A percentile compares a stretch with the other conserved stretches of the same genome.
These are phyloP conservation scores for Apamea anceps DNA, from an alignment of 2,888 invertebrate species.

Conservation along the genomic window DNA sequence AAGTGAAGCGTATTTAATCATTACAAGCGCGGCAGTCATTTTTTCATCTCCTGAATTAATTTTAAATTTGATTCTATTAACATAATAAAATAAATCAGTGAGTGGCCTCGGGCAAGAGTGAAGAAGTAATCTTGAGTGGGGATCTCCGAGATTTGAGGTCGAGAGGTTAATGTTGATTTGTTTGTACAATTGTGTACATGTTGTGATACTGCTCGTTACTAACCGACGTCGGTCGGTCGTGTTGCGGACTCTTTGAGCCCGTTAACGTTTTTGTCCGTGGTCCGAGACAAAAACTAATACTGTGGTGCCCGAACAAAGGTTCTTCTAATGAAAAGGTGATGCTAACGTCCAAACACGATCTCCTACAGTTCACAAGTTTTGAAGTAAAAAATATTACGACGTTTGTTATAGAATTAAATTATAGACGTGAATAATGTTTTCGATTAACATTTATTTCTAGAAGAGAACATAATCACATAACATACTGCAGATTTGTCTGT, in stretches of 20 bases:
- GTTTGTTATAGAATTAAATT: conserved; percentile 57
- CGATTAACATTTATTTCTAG: conserved; percentile 54
- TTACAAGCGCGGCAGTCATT: conserved; percentile 80
- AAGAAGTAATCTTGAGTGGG: conserved; percentile 73
- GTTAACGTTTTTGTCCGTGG: conserved; percentile 76
- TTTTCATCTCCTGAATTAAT: conserved; percentile 82
- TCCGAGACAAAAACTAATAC: conserved; percentile 80
- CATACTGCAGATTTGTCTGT: conserved; percentile 53
- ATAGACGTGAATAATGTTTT: conserved; percentile 46
- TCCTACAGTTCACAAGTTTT: conserved; percentile 55
- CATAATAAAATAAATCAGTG: conserved; percentile 82
- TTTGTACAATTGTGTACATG: conserved; percentile 74
- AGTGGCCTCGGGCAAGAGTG: conserved; percentile 67
- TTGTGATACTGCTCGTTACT: conserved; percentile 70
- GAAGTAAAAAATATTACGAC: conserved; percentile 63
- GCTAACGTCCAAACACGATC: conserved; percentile 68
- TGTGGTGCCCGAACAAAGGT: conserved; percentile 80
- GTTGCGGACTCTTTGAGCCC: conserved; percentile 72
- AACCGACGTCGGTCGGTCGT: conserved; percentile 63
- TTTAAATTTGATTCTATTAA: conserved; percentile 83
- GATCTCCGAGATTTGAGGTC: conserved; percentile 76
- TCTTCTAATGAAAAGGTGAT: conserved; percentile 77
- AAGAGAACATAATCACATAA: conserved; percentile 41
- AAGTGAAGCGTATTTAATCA: conserved; percentile 83
- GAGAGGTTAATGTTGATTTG: conserved; percentile 77